Evolutionary conservation across 1,140 invertebrate species (phyloP).

Genomic region (Meloidogyne chitwoodi): DNA sequence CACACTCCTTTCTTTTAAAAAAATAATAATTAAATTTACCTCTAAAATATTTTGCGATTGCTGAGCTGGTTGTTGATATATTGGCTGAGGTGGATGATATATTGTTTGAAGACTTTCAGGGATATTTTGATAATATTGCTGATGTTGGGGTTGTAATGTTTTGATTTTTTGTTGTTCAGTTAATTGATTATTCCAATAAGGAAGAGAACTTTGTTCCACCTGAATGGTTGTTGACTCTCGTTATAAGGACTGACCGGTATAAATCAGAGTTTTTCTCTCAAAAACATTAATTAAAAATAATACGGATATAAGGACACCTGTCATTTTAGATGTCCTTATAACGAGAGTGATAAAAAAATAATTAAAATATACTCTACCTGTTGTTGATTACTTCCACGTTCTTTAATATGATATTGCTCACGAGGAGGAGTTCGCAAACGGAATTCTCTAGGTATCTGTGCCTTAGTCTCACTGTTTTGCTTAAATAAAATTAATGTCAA

Average conservation of each 20-base stretch:
- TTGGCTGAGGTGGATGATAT: not conserved
- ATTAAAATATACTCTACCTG: constrained; percentile 24
- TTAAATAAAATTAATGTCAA: not conserved
- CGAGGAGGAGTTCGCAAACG: constrained; percentile 16
- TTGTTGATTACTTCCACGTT: constrained; percentile 17
- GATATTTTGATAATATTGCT: not conserved
- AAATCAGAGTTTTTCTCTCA: no score
- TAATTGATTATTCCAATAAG: not conserved
- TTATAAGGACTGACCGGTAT: no score
- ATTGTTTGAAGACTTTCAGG: not conserved
- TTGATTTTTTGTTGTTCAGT: not conserved
- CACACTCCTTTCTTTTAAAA: no score
- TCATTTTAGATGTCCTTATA: no score
- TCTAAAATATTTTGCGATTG: not conserved
- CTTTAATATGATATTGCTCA: constrained; percentile 10
- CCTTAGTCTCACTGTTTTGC: constrained; percentile 5
- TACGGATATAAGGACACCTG: no score
- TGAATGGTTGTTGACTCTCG: no score
- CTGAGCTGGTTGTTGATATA: not conserved
- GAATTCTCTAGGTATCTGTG: not conserved
- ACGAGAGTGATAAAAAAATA: constrained; percentile 16
- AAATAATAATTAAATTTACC: not conserved
- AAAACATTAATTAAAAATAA: no score
- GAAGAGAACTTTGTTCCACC: constrained; percentile 10
- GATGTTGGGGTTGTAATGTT: constrained; percentile 10